phyloP scores from a whole-genome alignment of 2,888 invertebrate genomes.

The Leucoptera coffeella region DNA sequence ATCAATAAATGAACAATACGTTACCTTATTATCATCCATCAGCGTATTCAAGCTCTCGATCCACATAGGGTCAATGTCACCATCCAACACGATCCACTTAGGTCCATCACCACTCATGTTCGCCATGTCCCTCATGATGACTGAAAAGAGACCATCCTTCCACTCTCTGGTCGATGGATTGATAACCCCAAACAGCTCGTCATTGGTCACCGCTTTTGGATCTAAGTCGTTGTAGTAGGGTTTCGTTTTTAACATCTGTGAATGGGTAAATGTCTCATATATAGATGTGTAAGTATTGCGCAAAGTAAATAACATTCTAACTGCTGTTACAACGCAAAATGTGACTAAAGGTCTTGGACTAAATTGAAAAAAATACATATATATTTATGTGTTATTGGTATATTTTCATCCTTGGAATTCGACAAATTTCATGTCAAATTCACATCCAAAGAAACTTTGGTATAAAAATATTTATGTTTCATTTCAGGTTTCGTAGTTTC shows the following conservation, averaged over 20 bases:
- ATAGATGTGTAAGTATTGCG: too few species aligned
- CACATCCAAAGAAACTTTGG: too few species aligned
- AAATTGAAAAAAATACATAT: too few species aligned
- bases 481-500: too few species aligned
- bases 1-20: conserved; percentile 5
- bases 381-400: too few species aligned
- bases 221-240: conserved; percentile 87
- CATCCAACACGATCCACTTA: conserved; percentile 94
- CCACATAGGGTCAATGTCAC: conserved; percentile 98
- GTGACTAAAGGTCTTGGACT: too few species aligned
- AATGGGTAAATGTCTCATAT: too few species aligned
- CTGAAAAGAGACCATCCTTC: conserved; percentile 87
- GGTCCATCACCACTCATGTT: conserved; percentile 80
- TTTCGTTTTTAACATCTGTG: conserved; percentile 66
- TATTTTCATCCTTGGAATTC: too few species aligned
- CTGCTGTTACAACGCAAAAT: too few species aligned
- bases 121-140: conserved; percentile 89
- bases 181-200: conserved; percentile 90
- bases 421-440: too few species aligned
- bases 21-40: conserved; percentile 95
- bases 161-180: conserved; percentile 91
- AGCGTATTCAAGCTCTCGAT: conserved; percentile 94
- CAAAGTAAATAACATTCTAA: too few species aligned
- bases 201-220: conserved; percentile 93
- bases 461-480: too few species aligned